phyloP scores from a whole-genome alignment of 2,797 vertebrate genomes.

The Somateria mollissima region DNA sequence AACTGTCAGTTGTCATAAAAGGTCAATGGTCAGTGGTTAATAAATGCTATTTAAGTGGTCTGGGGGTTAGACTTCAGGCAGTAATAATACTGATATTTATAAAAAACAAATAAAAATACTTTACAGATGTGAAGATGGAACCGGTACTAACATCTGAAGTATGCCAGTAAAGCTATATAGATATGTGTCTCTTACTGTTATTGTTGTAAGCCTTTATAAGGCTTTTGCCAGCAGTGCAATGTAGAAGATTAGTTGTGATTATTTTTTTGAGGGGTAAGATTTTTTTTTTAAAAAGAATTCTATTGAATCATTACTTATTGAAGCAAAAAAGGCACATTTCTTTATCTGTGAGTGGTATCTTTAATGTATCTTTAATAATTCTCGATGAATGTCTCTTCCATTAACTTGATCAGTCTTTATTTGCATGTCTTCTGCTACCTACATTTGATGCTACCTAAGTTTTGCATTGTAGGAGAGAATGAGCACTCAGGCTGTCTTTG shows the following conservation, averaged over 20 bases:
- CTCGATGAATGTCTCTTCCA: background rate
- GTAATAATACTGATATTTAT: background rate
- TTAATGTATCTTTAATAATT: background rate
- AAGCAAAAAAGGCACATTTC: background rate
- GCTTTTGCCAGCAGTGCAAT: background rate
- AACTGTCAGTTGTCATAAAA: background rate
- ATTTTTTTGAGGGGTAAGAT: background rate
- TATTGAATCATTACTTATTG: background rate
- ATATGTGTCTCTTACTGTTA: background rate
- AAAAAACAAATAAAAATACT: background rate
- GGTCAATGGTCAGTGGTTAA: background rate
- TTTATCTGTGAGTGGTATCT: background rate
- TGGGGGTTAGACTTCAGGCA: background rate
- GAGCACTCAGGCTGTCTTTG: background rate
- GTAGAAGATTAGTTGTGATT: background rate
- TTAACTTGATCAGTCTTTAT: background rate
- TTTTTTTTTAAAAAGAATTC: background rate
- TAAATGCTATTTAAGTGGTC: background rate
- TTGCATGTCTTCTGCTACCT: background rate
- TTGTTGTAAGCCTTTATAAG: conserved; percentile 36
- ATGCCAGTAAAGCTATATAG: background rate
- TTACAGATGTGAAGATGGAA: background rate
- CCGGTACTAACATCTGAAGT: background rate
- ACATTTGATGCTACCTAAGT: background rate
- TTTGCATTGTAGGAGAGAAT: background rate